Evolutionary conservation across 2,797 vertebrate species (phyloP), one percentile per base, ranked within the genome.

Genomic region (Ctenopoma multispine): DNA sequence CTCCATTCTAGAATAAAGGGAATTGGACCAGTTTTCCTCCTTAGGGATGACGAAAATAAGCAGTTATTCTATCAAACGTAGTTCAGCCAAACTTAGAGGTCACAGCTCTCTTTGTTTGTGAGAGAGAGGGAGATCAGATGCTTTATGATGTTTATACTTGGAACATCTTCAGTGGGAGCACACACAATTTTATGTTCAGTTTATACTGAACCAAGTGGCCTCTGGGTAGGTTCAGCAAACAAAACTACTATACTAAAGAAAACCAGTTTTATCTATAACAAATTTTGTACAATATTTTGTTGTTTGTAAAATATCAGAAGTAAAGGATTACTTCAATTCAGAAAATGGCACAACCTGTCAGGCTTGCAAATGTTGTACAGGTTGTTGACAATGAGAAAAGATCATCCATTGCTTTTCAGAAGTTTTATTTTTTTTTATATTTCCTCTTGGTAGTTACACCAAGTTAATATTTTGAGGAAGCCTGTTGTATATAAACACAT

Each of bases 381-480:
- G 56, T 41, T 61, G 68, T 63, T 73, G 41, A 68, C 72, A 47
- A 17, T 2, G 17, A 71, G 12, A 29, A 5, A 27, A 75, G 24
- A 55, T 53, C 2, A 5, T 27, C 17, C 24, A 51, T 17, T 11
- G 23, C 7, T 17, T 64, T 38, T 66, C 21, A 3, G 7, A 36
- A 3, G 60, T 53, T 79, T 72, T 75, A 58, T 21, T 46, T 23
- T 46, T 23, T 53, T 73, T 72, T 60, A 43, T 15, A 51, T 74
- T 77, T 82, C 56, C 71, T 75, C 68, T 21, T 80, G 46, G 24
- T 58, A 12, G 34, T 81, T 50, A 43, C 0, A 50, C 20, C 11
- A 5, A 51, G 75, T 73, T 85, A 56, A 73, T 80, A 72, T 81
- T 89, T 81, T 84, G 67, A 86, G 80, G 80, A 90, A 88, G 81